Evolutionary conservation across 2,888 invertebrate species (phyloP), one percentile per base, ranked within the genome.

Genomic region (Watsonalla binaria): DNA sequence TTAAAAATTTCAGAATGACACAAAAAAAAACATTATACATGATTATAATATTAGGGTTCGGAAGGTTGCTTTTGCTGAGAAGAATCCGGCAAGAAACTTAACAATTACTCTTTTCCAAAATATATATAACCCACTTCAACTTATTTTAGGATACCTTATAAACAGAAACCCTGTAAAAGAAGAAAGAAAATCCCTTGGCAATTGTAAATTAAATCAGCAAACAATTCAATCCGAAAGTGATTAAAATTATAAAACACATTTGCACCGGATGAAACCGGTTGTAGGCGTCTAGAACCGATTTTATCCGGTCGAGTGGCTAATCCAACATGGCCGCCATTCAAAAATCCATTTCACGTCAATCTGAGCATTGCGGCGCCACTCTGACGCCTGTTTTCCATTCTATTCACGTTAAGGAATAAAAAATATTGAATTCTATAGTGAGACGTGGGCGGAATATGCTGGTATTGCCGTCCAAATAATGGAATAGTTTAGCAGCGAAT

Each of bases 291-390:
- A 56, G 63, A 72, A 68, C 65, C 66, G 60, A 67, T 60, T 67
- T 59, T 59, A 61, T 58, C 65, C 72, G 72, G 71, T 66, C 75
- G 78, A 78, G 76, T 72, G 74, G 76, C 53, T 67, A 60, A 65
- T 70, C 75, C 79, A 80, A 82, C 70, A 79, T 76, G 78, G 78
- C 76, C 55, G 65, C 58, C 70, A 73, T 82, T 84, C 81, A 81
- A 83, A 83, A 85, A 83, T 78, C 85, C 73, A 88, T 88, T 88
- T 84, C 84, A 84, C 87, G 87, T 88, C 86, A 86, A 86, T 88
- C 82, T 85, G 80, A 76, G 75, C 86, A 84, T 82, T 84, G 37
- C 65, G 63, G 46, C 51, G 54, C 47, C 47, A 47, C 54, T 54
- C 15, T 46, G 42, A 42, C 42, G 51, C 51, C 52, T 58, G 55